Base-by-base conservation (phyloP, 1,140 invertebrate species). In the Leptopilina boulardi region DNA sequence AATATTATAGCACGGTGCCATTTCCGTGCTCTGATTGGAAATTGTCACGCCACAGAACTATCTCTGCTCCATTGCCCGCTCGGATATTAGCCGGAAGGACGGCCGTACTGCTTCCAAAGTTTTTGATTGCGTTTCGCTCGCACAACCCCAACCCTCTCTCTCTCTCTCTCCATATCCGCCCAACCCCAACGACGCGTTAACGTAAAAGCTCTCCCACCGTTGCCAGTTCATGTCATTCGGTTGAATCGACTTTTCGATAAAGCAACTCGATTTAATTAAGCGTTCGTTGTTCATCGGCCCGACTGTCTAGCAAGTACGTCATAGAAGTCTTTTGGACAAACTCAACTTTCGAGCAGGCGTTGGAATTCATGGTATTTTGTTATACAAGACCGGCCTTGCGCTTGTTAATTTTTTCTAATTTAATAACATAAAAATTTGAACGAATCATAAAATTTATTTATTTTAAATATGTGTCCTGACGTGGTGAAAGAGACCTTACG, bases 11-110 rank as follows among this genome's bases (percentile, higher is more conserved):
- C 83, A 30, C 59, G 75, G 75, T 56, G 80, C 77, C 81, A 87
- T 87, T 87, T 87, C 86, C 85, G 78, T 71, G 78, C 59, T 9
- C 79, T 86, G 86, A 87, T 87, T 87, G 86, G 84, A 87, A 86
- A 87, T 87, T 85, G 85, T 85, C 85, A 85, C 75, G 23, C 77
- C 80, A 74, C 78, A 74, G 77, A 86, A 81, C 78, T 78, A 81
- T 82, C 80, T 84, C 79, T 85, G 80, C 84, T 87, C 81, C 77
- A 83, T 85, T 86, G 85, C 77, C 59, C 70, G 71, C 34, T 42
- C 82, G 86, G 86, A 86, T 87, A 87, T 87, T 87, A 87, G 79
- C 78, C 80, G 84, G 82, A 85, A 77, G 59, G 38, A 71, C 30
- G 41, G 70, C 70, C 75, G 41, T 70, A 71, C 42, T 38, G 71